phyloP scores from a whole-genome alignment of 2,797 vertebrate species.

The Lerista edwardsae region DNA sequence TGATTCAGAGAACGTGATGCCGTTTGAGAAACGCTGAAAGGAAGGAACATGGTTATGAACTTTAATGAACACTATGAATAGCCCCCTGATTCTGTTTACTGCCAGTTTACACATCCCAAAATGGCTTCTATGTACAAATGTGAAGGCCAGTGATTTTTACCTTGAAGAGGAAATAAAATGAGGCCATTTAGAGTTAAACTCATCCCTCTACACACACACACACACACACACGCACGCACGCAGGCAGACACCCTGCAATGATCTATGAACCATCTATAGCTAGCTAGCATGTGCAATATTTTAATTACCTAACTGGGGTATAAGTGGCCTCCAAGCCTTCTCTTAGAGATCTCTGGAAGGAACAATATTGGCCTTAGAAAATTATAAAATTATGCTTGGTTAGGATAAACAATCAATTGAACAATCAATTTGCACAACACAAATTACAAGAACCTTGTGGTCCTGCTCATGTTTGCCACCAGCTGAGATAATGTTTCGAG shows the following conservation, averaged over 20 bases:
- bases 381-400: neutral
- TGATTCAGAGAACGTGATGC: constrained; percentile 11
- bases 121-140: neutral
- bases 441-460: too few relatives aligned
- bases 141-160: neutral
- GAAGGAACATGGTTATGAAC: constrained; percentile 7
- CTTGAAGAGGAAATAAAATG: neutral
- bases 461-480: neutral
- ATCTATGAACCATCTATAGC: neutral
- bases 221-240: too few relatives aligned
- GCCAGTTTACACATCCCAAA: neutral
- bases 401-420: neutral
- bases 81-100: constrained; percentile 10
- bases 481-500: neutral
- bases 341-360: neutral
- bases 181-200: neutral
- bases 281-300: neutral
- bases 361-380: neutral
- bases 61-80: constrained; percentile 13
- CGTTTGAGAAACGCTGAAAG: constrained; percentile 6
- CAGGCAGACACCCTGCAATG: too few relatives aligned
- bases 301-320: neutral
- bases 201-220: neutral
- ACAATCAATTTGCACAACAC: neutral
- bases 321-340: neutral